phyloP scores from a whole-genome alignment of 2,797 vertebrate species.

The Champsocephalus esox region DNA sequence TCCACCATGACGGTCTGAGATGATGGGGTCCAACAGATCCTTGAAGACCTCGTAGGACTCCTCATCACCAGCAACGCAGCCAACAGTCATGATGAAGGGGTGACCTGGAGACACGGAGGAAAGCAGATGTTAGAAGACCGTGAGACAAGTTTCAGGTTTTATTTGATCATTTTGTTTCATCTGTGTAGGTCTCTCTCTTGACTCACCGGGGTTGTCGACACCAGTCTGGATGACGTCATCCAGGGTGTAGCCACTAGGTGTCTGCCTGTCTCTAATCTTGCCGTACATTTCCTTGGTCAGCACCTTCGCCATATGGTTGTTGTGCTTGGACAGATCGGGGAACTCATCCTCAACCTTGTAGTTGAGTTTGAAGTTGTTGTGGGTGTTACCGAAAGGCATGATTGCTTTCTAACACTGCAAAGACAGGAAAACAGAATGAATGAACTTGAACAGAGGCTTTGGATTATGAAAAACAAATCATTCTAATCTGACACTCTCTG shows the following conservation, averaged over 20 bases:
- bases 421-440: constrained; percentile 16
- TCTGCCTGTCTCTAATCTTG: constrained; percentile 93
- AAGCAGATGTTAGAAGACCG: constrained; percentile 4
- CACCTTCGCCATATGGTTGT: constrained; percentile 97
- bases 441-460: not conserved
- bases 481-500: constrained; percentile 1
- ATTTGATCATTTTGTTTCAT: not conserved
- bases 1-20: constrained; percentile 92
- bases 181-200: not conserved
- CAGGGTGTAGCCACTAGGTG: constrained; percentile 91
- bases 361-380: constrained; percentile 96
- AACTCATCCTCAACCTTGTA: constrained; percentile 90
- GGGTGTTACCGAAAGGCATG: constrained; percentile 97
- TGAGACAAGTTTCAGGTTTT: not conserved
- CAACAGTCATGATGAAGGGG: constrained; percentile 97
- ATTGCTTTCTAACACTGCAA: constrained; percentile 82
- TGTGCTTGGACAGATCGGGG: constrained; percentile 91
- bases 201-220: constrained; percentile 93
- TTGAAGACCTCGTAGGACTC: constrained; percentile 92
- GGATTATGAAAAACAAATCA: not conserved
- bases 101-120: constrained; percentile 81
- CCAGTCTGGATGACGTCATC: constrained; percentile 95
- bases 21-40: constrained; percentile 92
- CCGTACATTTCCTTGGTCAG: constrained; percentile 89
- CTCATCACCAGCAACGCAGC: constrained; percentile 94